Evolutionary conservation across 1,140 invertebrate genomes (phyloP).

Genomic region (Bombus picipes): DNA sequence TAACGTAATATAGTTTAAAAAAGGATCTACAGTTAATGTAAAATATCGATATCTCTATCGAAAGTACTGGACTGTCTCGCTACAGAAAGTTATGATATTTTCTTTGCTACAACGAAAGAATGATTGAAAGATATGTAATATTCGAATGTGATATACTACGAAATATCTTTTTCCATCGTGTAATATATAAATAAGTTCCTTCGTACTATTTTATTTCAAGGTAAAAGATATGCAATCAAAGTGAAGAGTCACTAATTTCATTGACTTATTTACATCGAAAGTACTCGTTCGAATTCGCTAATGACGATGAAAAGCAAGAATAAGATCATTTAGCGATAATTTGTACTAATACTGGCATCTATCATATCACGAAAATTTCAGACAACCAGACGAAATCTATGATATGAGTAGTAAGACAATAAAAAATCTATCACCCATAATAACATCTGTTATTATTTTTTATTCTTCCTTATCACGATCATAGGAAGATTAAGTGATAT

Average conservation of each 20-base stretch:
- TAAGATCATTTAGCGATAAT: neutral
- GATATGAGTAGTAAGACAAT: too few species aligned
- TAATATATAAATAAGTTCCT: too few species aligned
- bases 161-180: too few species aligned
- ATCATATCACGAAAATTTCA: too few species aligned
- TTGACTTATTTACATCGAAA: neutral
- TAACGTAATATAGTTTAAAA: too few species aligned
- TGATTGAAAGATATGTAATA: neutral
- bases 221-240: neutral
- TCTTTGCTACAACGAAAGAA: neutral
- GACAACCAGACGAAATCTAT: too few species aligned
- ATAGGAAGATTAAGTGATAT: neutral
- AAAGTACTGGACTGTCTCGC: neutral
- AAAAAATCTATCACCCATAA: too few species aligned
- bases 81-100: neutral
- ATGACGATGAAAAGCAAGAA: neutral
- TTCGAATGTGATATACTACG: neutral
- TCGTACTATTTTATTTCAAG: neutral
- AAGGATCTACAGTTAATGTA: neutral
- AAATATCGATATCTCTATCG: neutral
- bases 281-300: too few species aligned
- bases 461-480: too few species aligned
- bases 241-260: neutral
- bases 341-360: neutral
- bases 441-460: too few species aligned